Conservation (phyloP, 2,888 invertebrate genomes). For the Molanna angustata region DNA sequence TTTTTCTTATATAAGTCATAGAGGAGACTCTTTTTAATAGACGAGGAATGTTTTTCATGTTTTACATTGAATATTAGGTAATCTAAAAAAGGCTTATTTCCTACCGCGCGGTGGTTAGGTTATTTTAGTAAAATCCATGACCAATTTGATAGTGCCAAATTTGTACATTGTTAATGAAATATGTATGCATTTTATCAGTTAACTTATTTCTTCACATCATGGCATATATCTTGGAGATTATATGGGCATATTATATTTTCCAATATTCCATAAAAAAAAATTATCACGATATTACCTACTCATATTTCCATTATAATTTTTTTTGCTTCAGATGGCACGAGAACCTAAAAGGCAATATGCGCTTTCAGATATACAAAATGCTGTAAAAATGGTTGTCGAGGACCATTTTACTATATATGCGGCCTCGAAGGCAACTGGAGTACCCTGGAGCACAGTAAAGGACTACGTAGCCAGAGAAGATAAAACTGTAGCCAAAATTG, state of each 20-base stretch:
- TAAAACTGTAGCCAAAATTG: constrained; percentile 9
- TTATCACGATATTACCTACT: constrained; percentile 7
- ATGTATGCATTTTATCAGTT: constrained; percentile 7
- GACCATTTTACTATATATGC: constrained; percentile 8
- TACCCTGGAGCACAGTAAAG: constrained; percentile 12
- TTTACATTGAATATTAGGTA: constrained; percentile 3
- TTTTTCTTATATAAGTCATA: too few species aligned
- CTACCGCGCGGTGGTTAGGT: neutral
- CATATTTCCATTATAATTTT: neutral
- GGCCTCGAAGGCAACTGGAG: constrained; percentile 4
- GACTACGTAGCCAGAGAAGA: constrained; percentile 10
- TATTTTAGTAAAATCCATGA: constrained; percentile 6
- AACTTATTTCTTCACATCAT: neutral
- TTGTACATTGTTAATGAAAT: too few species aligned
- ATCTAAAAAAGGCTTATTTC: constrained; percentile 5
- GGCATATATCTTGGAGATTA: constrained; percentile 3
- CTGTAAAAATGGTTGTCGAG: constrained; percentile 10
- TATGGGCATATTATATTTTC: constrained; percentile 1
- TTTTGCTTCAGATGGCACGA: constrained; percentile 6
- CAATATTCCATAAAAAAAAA: constrained; percentile 5
- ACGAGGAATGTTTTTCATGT: constrained; percentile 5
- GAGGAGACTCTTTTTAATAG: too few species aligned
- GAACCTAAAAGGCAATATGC: constrained; percentile 6
- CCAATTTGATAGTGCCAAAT: neutral
- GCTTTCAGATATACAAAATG: constrained; percentile 10